These are phyloP conservation scores for Hyles vespertilio DNA, from an alignment of 1,140 invertebrate species.

Conservation along the genomic window DNA sequence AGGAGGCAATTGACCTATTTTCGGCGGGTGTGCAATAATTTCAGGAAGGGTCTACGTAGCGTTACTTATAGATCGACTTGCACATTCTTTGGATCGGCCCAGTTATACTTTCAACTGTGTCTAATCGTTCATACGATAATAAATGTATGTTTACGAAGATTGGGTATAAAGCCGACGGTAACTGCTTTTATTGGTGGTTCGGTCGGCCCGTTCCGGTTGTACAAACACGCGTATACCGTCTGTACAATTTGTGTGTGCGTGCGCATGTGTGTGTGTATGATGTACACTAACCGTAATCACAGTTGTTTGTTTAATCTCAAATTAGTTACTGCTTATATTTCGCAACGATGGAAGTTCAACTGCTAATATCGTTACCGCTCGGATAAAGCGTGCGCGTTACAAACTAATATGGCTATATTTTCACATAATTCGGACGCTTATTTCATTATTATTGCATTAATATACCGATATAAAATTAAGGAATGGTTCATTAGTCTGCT, in stretches of 20 bases:
- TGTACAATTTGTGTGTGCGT: no score
- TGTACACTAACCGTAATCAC: constrained; percentile 24
- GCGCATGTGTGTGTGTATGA: no score
- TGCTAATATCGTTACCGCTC: constrained; percentile 19
- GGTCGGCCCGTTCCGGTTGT: constrained; percentile 9
- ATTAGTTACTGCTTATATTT: constrained; percentile 34
- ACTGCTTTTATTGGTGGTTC: constrained; percentile 19
- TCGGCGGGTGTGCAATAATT: constrained; percentile 70
- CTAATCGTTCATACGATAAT: constrained; percentile 34
- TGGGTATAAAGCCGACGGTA: constrained; percentile 18
- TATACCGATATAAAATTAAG: no score
- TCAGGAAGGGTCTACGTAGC: constrained; percentile 59
- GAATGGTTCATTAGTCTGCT: no score
- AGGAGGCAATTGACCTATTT: constrained; percentile 73
- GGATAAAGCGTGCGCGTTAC: constrained; percentile 15
- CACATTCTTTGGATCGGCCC: constrained; percentile 49
- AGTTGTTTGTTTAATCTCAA: constrained; percentile 40
- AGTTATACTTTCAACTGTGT: constrained; percentile 40
- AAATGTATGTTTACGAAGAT: constrained; percentile 20
- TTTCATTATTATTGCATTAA: constrained; percentile 3
- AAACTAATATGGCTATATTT: constrained; percentile 5
- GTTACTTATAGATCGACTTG: constrained; percentile 50
- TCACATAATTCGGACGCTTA: constrained; percentile 6
- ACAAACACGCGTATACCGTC: neutral
- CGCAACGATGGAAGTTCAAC: constrained; percentile 23